phyloP scores from a whole-genome alignment of 2,113 vertebrate species.

The Pachypanchax playfairii region DNA sequence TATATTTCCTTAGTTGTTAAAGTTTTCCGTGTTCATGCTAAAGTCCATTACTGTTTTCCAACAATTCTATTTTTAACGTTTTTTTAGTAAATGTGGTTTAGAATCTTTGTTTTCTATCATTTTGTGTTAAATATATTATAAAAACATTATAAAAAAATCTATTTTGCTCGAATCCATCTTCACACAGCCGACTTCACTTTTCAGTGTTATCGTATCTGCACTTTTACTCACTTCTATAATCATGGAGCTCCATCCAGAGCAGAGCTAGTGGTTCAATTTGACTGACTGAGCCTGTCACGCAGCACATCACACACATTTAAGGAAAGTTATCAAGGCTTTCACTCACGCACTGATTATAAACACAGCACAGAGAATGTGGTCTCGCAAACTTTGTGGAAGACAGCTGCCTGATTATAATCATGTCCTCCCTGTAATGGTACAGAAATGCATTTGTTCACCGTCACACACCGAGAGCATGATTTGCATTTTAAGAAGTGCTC shows the following conservation, averaged over 20 bases:
- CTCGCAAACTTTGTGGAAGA: background rate
- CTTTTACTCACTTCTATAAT: slow-evolving; percentile 27
- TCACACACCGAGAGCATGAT: slow-evolving; percentile 15
- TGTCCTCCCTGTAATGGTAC: slow-evolving; percentile 11
- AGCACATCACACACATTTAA: slow-evolving; percentile 1
- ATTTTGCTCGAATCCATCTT: background rate
- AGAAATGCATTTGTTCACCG: slow-evolving; percentile 24
- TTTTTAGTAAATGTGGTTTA: too few relatives aligned
- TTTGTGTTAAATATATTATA: slow-evolving; percentile 4
- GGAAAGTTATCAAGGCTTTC: slow-evolving; percentile 11
- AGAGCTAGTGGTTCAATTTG: slow-evolving; percentile 2
- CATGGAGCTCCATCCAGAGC: slow-evolving; percentile 3
- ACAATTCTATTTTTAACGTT: too few relatives aligned
- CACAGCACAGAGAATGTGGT: background rate
- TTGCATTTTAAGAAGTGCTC: slow-evolving; percentile 47
- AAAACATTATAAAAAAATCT: slow-evolving; percentile 8
- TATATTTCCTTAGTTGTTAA: too few relatives aligned
- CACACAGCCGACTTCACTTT: slow-evolving; percentile 1
- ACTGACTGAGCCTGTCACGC: slow-evolving; percentile 21
- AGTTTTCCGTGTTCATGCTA: too few relatives aligned
- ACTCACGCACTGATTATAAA: background rate
- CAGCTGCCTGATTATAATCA: slow-evolving; percentile 12
- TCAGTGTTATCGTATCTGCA: slow-evolving; percentile 1
- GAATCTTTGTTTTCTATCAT: background rate
- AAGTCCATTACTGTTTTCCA: too few relatives aligned